A percentile compares a stretch with the other conserved stretches of the same genome.
Evolutionary conservation across 2,888 invertebrate species (phyloP).

Genomic region (Ectemnius continuus): DNA sequence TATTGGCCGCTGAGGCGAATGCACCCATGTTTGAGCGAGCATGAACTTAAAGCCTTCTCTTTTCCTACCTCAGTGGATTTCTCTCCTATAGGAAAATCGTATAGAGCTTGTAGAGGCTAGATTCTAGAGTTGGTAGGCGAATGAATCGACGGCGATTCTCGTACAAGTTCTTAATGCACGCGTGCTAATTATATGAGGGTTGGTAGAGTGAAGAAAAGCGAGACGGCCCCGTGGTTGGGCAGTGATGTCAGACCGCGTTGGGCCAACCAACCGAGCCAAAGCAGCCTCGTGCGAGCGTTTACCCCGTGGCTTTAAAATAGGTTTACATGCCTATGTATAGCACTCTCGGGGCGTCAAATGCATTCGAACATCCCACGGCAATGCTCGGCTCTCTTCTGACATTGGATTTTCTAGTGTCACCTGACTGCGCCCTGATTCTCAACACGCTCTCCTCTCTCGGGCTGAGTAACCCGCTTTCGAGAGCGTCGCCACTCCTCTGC

Average conservation of each 20-base stretch:
- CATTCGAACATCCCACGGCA: slow-evolving; percentile 47
- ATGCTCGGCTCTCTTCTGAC: slow-evolving; percentile 42
- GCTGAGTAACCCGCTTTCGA: neutral
- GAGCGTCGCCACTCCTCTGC: neutral
- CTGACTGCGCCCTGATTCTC: too few species aligned
- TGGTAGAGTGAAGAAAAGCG: slow-evolving; percentile 35
- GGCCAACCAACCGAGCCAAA: slow-evolving; percentile 15
- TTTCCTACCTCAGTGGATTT: too few species aligned
- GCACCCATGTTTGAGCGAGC: too few species aligned
- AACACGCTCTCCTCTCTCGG: too few species aligned
- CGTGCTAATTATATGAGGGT: slow-evolving; percentile 46
- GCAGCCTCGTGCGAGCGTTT: slow-evolving; percentile 60
- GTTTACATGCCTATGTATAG: slow-evolving; percentile 60
- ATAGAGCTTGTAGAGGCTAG: too few species aligned
- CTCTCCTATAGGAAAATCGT: too few species aligned
- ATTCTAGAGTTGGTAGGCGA: neutral
- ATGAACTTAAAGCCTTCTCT: too few species aligned
- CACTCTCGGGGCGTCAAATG: slow-evolving; percentile 54
- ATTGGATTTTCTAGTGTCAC: slow-evolving; percentile 22
- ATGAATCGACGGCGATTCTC: neutral
- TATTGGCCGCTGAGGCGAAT: too few species aligned
- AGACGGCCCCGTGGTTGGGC: slow-evolving; percentile 45
- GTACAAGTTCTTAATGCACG: slow-evolving; percentile 18
- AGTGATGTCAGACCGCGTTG: slow-evolving; percentile 61
- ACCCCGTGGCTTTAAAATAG: slow-evolving; percentile 66